Evolutionary conservation across 1,140 invertebrate genomes (phyloP).

Genomic region (Nylanderia fulva): DNA sequence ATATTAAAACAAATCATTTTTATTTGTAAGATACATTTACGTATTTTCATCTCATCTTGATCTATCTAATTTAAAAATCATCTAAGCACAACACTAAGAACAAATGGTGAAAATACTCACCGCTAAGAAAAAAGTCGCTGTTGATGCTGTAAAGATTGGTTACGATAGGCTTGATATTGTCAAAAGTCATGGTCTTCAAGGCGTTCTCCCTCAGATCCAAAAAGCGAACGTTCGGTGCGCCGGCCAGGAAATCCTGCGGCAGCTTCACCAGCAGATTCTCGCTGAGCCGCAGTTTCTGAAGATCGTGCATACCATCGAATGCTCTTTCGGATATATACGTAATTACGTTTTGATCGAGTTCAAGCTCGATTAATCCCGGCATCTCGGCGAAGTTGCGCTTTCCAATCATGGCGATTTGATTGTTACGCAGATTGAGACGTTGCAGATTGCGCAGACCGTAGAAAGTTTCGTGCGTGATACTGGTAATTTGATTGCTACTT

Average conservation of each 20-base stretch:
- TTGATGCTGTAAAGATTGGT: slow-evolving; percentile 90
- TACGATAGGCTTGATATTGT: slow-evolving; percentile 90
- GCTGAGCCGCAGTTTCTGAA: slow-evolving; percentile 89
- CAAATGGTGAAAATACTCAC: slow-evolving; percentile 86
- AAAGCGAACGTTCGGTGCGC: slow-evolving; percentile 88
- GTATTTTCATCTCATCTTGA: no score
- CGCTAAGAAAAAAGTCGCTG: slow-evolving; percentile 91
- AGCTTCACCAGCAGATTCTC: slow-evolving; percentile 90
- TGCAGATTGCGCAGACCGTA: slow-evolving; percentile 89
- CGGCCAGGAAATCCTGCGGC: slow-evolving; percentile 88
- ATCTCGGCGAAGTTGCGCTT: slow-evolving; percentile 92
- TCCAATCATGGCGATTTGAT: slow-evolving; percentile 90
- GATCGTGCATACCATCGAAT: slow-evolving; percentile 89
- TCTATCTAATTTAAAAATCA: no score
- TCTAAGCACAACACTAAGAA: no score
- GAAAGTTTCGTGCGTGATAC: slow-evolving; percentile 90
- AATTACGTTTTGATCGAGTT: slow-evolving; percentile 91
- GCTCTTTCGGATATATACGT: slow-evolving; percentile 90
- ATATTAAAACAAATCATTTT: no score
- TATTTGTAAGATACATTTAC: no score
- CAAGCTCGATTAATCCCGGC: slow-evolving; percentile 89
- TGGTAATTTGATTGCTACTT: slow-evolving; percentile 89
- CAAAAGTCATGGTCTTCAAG: slow-evolving; percentile 90
- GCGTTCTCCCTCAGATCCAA: slow-evolving; percentile 91
- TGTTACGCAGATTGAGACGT: slow-evolving; percentile 89